phyloP scores from a whole-genome alignment of 2,888 invertebrate species.

The Oligia fasciuncula region DNA sequence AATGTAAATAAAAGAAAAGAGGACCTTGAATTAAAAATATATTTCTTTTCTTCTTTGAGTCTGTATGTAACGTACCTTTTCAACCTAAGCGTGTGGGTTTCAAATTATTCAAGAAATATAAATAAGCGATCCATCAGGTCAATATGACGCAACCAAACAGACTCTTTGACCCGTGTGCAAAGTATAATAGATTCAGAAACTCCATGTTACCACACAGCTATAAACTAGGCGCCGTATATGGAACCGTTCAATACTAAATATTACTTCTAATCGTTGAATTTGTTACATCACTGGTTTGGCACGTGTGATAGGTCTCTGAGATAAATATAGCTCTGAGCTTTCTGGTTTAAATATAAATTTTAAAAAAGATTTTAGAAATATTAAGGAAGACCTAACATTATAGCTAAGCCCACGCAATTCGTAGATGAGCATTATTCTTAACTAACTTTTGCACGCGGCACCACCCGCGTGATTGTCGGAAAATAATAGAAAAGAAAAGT shows the following conservation, averaged over 20 bases:
- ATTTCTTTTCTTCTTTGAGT: neutral
- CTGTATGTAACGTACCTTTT: neutral
- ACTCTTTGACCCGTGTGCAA: conserved; percentile 63
- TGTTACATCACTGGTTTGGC: conserved; percentile 46
- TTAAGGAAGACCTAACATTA: neutral
- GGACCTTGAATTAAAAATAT: neutral
- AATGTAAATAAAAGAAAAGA: neutral
- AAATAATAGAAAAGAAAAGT: neutral
- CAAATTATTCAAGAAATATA: conserved; percentile 7
- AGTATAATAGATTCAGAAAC: conserved; percentile 56
- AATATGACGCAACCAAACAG: conserved; percentile 38
- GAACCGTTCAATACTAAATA: conserved; percentile 35
- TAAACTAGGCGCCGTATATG: conserved; percentile 38
- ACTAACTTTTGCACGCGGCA: neutral
- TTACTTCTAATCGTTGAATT: conserved; percentile 24
- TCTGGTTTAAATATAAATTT: conserved; percentile 24
- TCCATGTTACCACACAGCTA: conserved; percentile 38
- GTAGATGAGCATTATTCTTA: neutral
- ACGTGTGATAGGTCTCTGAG: conserved; percentile 30
- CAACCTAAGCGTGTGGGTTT: neutral
- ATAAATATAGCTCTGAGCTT: neutral
- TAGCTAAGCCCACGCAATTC: conserved; percentile 1
- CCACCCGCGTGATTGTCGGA: neutral
- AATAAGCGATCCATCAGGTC: conserved; percentile 28
- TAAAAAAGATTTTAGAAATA: conserved; percentile 11